Percentiles rank a stretch among this genome's conserved stretches.
Evolutionary conservation across 2,888 invertebrate species (phyloP).

Genomic region (Nematopogon swammerdamellus): DNA sequence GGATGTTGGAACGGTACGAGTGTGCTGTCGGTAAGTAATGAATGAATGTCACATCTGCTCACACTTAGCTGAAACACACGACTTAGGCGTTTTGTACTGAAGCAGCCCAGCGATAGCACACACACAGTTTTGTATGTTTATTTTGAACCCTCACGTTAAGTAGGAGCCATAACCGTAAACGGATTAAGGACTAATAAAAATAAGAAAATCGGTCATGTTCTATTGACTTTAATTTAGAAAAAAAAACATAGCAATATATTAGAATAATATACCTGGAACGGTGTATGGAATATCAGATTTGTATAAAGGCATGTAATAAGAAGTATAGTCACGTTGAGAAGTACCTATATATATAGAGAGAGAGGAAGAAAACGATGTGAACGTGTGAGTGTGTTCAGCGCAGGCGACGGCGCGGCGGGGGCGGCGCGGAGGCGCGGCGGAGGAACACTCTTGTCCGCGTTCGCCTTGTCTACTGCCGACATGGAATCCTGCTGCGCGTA

Average conservation of each 20-base stretch:
- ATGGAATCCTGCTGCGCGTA: too few relatives aligned
- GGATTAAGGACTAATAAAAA: conserved; percentile 20
- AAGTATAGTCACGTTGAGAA: conserved; percentile 27
- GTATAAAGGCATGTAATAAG: conserved; percentile 42
- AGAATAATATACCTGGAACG: conserved; percentile 52
- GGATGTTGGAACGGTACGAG: too few relatives aligned
- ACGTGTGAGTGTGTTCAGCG: background rate
- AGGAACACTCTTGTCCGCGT: too few relatives aligned
- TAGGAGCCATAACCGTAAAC: conserved; percentile 16
- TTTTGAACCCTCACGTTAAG: conserved; percentile 10
- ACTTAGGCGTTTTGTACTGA: conserved; percentile 8
- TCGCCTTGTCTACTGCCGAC: too few relatives aligned
- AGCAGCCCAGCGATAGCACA: background rate
- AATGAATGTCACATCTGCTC: too few relatives aligned
- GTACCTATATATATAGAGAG: background rate
- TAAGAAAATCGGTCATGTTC: conserved; percentile 37
- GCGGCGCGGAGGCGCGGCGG: conserved; percentile 13
- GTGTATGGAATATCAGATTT: conserved; percentile 41
- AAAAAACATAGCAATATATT: conserved; percentile 57
- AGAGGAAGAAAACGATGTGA: background rate
- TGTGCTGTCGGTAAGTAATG: too few relatives aligned
- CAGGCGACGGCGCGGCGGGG: background rate
- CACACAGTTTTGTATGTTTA: conserved; percentile 3
- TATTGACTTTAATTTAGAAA: conserved; percentile 41
- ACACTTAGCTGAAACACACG: too few relatives aligned